Percentiles rank a stretch among this genome's conserved stretches.
These are phyloP conservation scores for Gymnocypris eckloni DNA, from an alignment of 2,797 vertebrate species.

Conservation along the genomic window DNA sequence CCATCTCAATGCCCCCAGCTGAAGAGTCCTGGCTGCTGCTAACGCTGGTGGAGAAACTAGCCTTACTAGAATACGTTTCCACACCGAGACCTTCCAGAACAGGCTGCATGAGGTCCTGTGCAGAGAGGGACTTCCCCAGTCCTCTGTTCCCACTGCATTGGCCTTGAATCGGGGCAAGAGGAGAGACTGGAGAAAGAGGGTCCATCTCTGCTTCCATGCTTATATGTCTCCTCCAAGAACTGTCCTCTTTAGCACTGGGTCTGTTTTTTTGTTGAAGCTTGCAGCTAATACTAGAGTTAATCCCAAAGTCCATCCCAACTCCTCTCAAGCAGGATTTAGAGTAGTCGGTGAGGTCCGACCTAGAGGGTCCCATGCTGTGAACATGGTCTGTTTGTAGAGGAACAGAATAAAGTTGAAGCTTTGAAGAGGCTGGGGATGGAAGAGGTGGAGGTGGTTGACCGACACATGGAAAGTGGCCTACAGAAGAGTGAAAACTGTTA, in stretches of 20 bases:
- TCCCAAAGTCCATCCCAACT: constrained; percentile 70
- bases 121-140: constrained; percentile 90
- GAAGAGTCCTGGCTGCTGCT: constrained; percentile 79
- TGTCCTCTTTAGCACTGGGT: constrained; percentile 78
- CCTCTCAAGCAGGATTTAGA: constrained; percentile 79
- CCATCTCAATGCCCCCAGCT: constrained; percentile 53
- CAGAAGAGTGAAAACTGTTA: constrained; percentile 73
- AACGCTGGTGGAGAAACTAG: constrained; percentile 71
- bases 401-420: constrained; percentile 80
- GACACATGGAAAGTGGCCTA: constrained; percentile 75
- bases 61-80: constrained; percentile 76
- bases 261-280: constrained; percentile 67
- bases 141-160: constrained; percentile 76
- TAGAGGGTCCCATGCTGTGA: constrained; percentile 26
- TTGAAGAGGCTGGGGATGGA: constrained; percentile 64
- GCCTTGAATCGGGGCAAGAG: constrained; percentile 61
- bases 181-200: constrained; percentile 75
- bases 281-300: constrained; percentile 26
- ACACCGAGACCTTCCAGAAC: constrained; percentile 66
- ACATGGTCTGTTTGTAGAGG: constrained; percentile 63
- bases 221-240: constrained; percentile 87
- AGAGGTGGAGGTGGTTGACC: constrained; percentile 70
- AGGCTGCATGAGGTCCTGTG: constrained; percentile 90
- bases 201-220: constrained; percentile 79
- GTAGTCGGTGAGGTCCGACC: constrained; percentile 72